Evolutionary conservation across 1,140 invertebrate genomes (phyloP).

Genomic region (Camponotus vicinus): DNA sequence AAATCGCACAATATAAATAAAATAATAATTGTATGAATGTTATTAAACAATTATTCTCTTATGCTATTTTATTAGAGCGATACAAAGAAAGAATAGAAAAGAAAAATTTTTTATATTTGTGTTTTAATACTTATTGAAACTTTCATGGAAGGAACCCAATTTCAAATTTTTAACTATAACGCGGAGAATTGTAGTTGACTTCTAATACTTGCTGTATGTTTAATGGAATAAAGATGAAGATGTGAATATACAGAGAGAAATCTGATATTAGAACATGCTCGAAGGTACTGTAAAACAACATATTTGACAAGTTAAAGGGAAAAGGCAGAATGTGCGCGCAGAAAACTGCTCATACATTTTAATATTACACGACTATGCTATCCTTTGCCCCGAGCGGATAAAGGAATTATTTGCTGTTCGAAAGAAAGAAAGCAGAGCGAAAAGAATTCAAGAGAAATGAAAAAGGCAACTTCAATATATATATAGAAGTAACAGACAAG

Average conservation of each 20-base stretch:
- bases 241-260: slow-evolving; percentile 41
- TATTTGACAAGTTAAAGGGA: slow-evolving; percentile 57
- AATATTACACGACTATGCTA: slow-evolving; percentile 58
- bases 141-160: not conserved
- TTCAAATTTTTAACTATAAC: slow-evolving; percentile 10
- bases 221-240: slow-evolving; percentile 34
- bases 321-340: slow-evolving; percentile 47
- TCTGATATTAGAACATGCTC: slow-evolving; percentile 58
- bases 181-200: slow-evolving; percentile 7
- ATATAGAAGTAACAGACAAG: slow-evolving; percentile 39
- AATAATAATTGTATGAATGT: not conserved
- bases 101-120: not conserved
- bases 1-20: not conserved
- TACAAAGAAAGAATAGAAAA: not conserved
- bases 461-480: slow-evolving; percentile 3
- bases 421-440: slow-evolving; percentile 13
- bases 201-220: slow-evolving; percentile 26
- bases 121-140: not conserved
- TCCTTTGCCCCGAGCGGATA: slow-evolving; percentile 47
- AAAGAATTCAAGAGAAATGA: slow-evolving; percentile 29
- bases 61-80: no score
- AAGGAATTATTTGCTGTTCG: slow-evolving; percentile 57
- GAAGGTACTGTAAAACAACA: slow-evolving; percentile 54
- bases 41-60: not conserved
- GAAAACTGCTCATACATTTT: slow-evolving; percentile 65